Base-by-base conservation (phyloP, 2,888 invertebrate species). In the Trypoxylon attenuatum region DNA sequence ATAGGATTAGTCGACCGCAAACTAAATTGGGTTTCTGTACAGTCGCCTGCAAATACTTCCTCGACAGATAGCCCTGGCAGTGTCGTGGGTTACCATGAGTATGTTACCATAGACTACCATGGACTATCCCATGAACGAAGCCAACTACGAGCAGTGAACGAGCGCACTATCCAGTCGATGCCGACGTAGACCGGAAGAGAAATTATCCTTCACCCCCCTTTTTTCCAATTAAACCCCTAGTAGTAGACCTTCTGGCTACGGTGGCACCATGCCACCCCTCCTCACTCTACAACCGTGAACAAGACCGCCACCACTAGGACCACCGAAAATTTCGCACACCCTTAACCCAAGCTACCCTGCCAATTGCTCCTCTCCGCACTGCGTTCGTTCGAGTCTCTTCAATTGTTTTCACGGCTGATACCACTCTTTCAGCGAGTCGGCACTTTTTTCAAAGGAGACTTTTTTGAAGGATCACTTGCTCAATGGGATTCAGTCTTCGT, bases 21-120 rank as follows among this genome's bases (percentile, higher is more conserved):
- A 82, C 84, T 83, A 84, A 85, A 85, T 85, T 85, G 84, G 82
- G 82, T 84, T 85, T 85, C 82, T 77, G 82, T 84, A 81, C 81
- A 83, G 82, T 82, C 80, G 75, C 77, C 76, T 76, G 80, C 82
- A 81, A 84, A 83, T 82, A 82, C 81, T 82, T 81, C 78, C 75
- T 54, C 73, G 73, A 73, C 77, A 76, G 71, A 72, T 75, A 76
- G 73, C 71, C 71, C 77, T 61, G 43, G 53, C 15, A 41, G 54
- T 66, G 49, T 22, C 33, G 57, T 55, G 64, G 69, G 67, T 72
- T 69, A 73, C 62, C n/a, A n/a, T n/a, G n/a, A n/a, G n/a, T n/a
- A n/a, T n/a, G n/a, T n/a, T n/a, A n/a, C n/a, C n/a, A n/a, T n/a
- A n/a, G n/a, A n/a, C n/a, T n/a, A n/a, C n/a, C n/a, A n/a, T 50